Evolutionary conservation across 2,113 vertebrate genomes (phyloP), one percentile per base, ranked within the genome.

Genomic region (Cariama cristata): DNA sequence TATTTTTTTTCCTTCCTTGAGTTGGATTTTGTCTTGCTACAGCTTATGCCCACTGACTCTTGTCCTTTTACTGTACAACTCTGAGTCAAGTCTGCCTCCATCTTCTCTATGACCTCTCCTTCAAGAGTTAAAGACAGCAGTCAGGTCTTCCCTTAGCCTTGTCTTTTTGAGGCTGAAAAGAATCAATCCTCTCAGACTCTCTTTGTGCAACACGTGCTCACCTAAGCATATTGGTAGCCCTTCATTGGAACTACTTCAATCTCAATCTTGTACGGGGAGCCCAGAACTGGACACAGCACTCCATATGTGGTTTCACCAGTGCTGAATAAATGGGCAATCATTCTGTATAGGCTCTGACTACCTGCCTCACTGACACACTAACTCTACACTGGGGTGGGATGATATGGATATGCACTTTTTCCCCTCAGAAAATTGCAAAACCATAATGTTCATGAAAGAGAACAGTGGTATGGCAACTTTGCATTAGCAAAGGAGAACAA

Each of bases 251-350:
- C 2, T 4, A 1, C 17, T 58, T 62, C 60, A 35, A 4, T 14
- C 3, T 35, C 2, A 1, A 0, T 72, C 14, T 40, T 33, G 6
- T 30, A 19, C 2, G 2, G 42, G 12, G 14, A 68, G 30, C 14
- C 38, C 40, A 40, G 71, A 58, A 47, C 8, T 11, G 28, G 12
- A 28, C 33, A 69, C 35, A 69, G 26, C 33, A 26, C 28, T 52
- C 11, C 24, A 18, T 0, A 1, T 44, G 30, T 32, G 4, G 13
- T 33, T 27, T 68, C 44, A 63, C 4, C 17, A 35, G 49, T 20
- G 3, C 33, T 75, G 58, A 80, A 35, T 15, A 79, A 63, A 79
- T 1, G 4, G 17, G 5, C 2, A 4, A 18, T 14, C 27, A 20
- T 38, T 45, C 71, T 76, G 8, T n/a, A 44, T 6, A 38, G 33